Evolutionary conservation across 35 echinoderm and acorn worm genomes (phyloP).

Genomic region (Apostichopus californicus): DNA sequence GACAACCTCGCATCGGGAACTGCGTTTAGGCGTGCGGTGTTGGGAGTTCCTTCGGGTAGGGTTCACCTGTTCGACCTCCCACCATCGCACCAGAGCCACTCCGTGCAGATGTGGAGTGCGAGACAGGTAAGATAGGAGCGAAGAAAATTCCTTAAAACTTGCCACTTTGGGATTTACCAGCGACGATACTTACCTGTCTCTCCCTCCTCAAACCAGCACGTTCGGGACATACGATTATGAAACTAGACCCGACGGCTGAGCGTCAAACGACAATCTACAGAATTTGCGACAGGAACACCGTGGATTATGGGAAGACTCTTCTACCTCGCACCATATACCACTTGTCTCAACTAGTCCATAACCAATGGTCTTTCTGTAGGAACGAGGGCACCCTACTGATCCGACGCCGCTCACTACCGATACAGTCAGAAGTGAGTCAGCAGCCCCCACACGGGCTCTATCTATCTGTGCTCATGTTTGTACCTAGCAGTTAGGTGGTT

Average conservation of each 20-base stretch:
- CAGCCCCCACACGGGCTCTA: background rate
- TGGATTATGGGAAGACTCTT: no score
- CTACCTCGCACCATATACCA: background rate
- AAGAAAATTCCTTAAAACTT: background rate
- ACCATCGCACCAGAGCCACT: background rate
- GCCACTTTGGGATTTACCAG: background rate
- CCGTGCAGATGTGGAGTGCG: background rate
- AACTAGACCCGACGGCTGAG: no score
- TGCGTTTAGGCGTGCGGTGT: no score
- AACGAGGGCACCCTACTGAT: background rate
- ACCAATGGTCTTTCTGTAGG: background rate
- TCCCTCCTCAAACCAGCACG: no score
- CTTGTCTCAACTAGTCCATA: background rate
- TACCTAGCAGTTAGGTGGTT: background rate
- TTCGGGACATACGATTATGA: no score
- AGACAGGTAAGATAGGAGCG: background rate
- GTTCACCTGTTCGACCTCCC: no score
- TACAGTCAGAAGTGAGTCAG: background rate
- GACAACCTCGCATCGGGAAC: no score
- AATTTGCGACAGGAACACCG: no score
- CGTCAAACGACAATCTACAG: no score
- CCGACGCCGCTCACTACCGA: background rate
- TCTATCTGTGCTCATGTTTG: conserved; percentile 1
- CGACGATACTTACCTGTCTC: background rate
- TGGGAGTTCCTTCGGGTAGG: no score